A percentile compares a stretch with the other conserved stretches of the same genome.
Evolutionary conservation across 2,797 vertebrate genomes (phyloP).

Genomic region (Apogon talboti): DNA sequence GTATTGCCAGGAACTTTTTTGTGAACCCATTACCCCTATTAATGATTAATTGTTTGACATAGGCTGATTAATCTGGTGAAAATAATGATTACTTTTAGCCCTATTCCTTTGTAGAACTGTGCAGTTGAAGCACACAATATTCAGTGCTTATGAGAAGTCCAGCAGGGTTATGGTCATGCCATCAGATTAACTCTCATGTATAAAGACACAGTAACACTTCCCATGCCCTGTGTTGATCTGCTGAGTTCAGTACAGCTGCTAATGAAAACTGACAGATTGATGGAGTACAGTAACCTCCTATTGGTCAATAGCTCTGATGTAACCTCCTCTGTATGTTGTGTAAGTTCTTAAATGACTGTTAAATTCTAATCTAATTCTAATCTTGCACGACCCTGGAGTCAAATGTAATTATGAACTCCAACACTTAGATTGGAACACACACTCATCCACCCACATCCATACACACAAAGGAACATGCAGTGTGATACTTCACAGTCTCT

Average conservation of each 20-base stretch:
- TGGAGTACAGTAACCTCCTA: slow-evolving; percentile 27
- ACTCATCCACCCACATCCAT: slow-evolving; percentile 14
- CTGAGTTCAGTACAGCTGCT: slow-evolving; percentile 38
- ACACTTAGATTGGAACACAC: slow-evolving; percentile 39
- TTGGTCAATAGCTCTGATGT: slow-evolving; percentile 63
- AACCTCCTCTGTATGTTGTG: slow-evolving; percentile 37
- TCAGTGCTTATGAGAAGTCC: not conserved
- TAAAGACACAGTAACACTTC: slow-evolving; percentile 11
- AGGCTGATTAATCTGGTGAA: no score
- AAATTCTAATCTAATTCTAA: slow-evolving; percentile 64
- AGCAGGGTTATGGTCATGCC: not conserved
- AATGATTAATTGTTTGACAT: no score
- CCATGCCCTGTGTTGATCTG: slow-evolving; percentile 24
- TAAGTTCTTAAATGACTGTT: slow-evolving; percentile 53
- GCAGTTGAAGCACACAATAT: no score
- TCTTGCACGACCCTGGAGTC: slow-evolving; percentile 57
- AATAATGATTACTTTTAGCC: no score
- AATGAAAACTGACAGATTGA: slow-evolving; percentile 60
- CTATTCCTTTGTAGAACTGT: no score
- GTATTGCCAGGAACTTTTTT: no score
- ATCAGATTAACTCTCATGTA: slow-evolving; percentile 24
- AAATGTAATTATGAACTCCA: slow-evolving; percentile 56
- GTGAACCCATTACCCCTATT: no score
- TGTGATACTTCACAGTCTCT: slow-evolving; percentile 6
- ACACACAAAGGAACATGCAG: slow-evolving; percentile 2